Percentiles rank a stretch among this genome's conserved stretches.
phyloP scores from a whole-genome alignment of 2,113 vertebrate genomes.

The Illadopsis cleaveri region DNA sequence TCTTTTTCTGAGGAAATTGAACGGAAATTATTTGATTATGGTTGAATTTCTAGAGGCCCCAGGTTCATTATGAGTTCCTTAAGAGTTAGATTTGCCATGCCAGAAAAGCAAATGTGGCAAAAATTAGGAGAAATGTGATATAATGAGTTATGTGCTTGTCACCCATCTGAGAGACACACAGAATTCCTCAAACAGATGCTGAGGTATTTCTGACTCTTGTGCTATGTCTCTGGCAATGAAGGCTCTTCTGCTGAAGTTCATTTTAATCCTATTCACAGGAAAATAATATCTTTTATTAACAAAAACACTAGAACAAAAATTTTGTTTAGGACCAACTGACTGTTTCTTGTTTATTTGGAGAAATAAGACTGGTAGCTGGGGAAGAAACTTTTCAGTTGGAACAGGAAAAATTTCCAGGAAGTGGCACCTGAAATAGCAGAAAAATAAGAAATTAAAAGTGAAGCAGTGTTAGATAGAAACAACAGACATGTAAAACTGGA shows the following conservation, averaged over 20 bases:
- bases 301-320: background rate
- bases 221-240: background rate
- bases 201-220: background rate
- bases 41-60: background rate
- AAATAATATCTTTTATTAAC: background rate
- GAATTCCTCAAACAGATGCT: background rate
- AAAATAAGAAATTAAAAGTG: background rate
- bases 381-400: background rate
- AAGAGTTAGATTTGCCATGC: background rate
- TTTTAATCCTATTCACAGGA: background rate
- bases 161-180: background rate
- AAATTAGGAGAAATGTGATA: background rate
- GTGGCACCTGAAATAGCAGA: background rate
- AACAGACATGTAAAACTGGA: background rate
- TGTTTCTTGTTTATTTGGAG: background rate
- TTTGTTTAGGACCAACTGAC: background rate
- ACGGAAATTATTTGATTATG: background rate
- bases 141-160: background rate
- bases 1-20: background rate
- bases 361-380: fast-evolving
- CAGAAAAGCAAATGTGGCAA: background rate
- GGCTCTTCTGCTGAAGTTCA: background rate
- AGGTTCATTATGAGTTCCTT: background rate
- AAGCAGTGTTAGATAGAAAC: background rate
- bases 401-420: background rate